Percentiles rank a stretch among this genome's conserved stretches.
These are phyloP conservation scores for Laterallus jamaicensis DNA, from an alignment of 2,113 vertebrate genomes.

Conservation along the genomic window DNA sequence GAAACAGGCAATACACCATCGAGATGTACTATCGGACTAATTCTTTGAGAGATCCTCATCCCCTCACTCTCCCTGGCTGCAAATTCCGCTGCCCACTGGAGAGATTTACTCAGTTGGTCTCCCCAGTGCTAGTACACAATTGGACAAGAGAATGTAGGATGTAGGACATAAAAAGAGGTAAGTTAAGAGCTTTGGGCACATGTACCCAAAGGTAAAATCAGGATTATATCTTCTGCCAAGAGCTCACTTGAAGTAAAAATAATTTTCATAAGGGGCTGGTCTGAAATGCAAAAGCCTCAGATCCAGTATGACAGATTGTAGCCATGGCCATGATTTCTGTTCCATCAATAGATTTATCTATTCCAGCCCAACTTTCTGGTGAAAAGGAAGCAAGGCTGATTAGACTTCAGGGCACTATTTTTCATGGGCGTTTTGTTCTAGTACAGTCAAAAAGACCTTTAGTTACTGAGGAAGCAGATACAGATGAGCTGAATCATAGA, in stretches of 20 bases:
- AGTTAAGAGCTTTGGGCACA: neutral
- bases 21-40: slow-evolving; percentile 87
- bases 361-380: neutral
- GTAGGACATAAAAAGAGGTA: slow-evolving; percentile 56
- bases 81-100: slow-evolving; percentile 79
- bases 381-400: neutral
- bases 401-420: neutral
- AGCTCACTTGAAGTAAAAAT: neutral
- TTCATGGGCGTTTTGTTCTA: neutral
- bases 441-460: neutral
- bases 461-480: neutral
- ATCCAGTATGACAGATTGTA: neutral
- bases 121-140: slow-evolving; percentile 73
- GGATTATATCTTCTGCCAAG: neutral
- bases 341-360: neutral
- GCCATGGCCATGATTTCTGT: neutral
- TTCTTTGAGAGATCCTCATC: slow-evolving; percentile 72
- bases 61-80: slow-evolving; percentile 82
- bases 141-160: slow-evolving; percentile 79
- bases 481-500: neutral
- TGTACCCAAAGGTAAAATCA: neutral
- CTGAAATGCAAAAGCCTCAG: neutral
- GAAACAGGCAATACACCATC: slow-evolving; percentile 78
- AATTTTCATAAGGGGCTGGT: neutral
- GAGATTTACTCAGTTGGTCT: slow-evolving; percentile 76